Evolutionary conservation across 2,113 vertebrate genomes (phyloP).

Genomic region (Argyrosomus japonicus): DNA sequence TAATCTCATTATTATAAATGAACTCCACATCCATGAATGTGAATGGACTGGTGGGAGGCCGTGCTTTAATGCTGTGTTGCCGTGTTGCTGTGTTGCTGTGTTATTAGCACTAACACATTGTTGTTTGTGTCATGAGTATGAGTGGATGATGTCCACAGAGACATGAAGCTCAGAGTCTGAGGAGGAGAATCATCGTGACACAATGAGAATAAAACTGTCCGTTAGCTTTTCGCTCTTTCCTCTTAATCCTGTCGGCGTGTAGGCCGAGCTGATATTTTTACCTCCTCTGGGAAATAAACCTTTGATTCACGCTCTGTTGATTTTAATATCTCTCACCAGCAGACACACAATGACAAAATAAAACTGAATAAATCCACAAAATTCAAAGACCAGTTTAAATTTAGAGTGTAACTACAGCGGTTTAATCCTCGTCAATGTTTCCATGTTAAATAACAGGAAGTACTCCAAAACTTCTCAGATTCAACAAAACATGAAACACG

Average conservation of each 20-base stretch:
- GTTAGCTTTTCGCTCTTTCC: slow-evolving; percentile 5
- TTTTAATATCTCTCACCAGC: slow-evolving; percentile 32
- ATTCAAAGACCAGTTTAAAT: slow-evolving; percentile 29
- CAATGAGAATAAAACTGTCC: slow-evolving; percentile 15
- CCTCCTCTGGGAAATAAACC: slow-evolving; percentile 39
- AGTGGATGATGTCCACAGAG: too few relatives aligned
- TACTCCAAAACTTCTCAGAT: too few relatives aligned
- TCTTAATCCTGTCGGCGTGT: slow-evolving; percentile 52
- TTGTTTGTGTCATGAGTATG: too few relatives aligned
- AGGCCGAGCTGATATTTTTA: slow-evolving; percentile 33
- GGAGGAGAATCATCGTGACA: slow-evolving; percentile 15
- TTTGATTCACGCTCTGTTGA: slow-evolving; percentile 8
- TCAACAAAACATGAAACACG: neutral
- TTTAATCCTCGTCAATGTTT: too few relatives aligned
- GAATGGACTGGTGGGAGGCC: too few relatives aligned
- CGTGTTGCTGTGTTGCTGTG: too few relatives aligned
- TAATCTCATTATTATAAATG: too few relatives aligned
- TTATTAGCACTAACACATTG: too few relatives aligned
- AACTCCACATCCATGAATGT: too few relatives aligned
- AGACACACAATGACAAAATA: neutral
- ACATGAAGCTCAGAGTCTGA: too few relatives aligned
- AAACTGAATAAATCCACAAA: slow-evolving; percentile 16
- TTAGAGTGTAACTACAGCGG: neutral
- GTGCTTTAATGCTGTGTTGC: too few relatives aligned
- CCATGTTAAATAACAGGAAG: too few relatives aligned